phyloP scores from a whole-genome alignment of 2,113 vertebrate species.

The Hydrolagus affinis region DNA sequence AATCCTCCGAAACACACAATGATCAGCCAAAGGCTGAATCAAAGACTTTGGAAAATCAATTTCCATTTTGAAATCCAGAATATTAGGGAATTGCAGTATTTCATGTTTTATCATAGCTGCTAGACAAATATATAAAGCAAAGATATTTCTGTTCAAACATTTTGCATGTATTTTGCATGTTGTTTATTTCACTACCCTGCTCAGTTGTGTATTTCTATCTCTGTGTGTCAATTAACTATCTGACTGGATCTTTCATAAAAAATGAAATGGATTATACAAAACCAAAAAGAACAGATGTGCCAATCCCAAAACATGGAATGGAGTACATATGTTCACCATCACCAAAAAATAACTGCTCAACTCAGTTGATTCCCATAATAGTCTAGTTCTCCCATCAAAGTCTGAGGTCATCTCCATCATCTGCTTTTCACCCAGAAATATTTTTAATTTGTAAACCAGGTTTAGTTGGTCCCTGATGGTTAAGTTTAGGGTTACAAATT shows the following conservation, averaged over 20 bases:
- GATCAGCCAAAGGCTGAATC: background rate
- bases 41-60: background rate
- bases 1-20: background rate
- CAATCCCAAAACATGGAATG: background rate
- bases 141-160: background rate
- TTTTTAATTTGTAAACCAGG: too few relatives aligned
- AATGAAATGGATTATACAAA: background rate
- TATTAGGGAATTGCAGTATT: background rate
- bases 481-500: too few relatives aligned
- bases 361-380: too few relatives aligned
- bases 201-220: background rate
- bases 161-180: background rate
- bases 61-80: background rate
- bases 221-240: background rate
- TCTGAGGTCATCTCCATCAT: too few relatives aligned
- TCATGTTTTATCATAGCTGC: background rate
- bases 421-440: too few relatives aligned
- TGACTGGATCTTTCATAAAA: background rate
- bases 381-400: too few relatives aligned
- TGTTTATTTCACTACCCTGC: background rate
- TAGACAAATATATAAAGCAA: background rate
- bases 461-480: too few relatives aligned
- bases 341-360: background rate
- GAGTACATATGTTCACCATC: background rate
- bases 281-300: background rate